A percentile compares a stretch with the other conserved stretches of the same genome.
Evolutionary conservation across 2,888 invertebrate species (phyloP).

Genomic region (Plebejus anna): DNA sequence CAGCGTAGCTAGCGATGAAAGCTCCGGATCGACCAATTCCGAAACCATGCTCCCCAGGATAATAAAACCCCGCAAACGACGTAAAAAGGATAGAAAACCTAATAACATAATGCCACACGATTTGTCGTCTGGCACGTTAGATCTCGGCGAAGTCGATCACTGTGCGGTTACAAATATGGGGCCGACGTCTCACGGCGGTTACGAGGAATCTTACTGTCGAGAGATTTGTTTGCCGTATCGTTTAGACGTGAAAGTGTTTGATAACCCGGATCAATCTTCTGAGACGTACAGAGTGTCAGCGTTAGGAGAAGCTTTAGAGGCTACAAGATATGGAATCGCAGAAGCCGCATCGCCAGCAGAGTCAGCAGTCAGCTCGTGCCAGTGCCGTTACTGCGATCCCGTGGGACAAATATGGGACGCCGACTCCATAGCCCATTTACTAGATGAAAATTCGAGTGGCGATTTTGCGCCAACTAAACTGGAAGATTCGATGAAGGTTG

Average conservation of each 20-base stretch:
- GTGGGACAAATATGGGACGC: constrained; percentile 87
- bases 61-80: constrained; percentile 92
- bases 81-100: constrained; percentile 93
- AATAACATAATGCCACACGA: constrained; percentile 74
- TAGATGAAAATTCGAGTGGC: constrained; percentile 71
- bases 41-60: constrained; percentile 92
- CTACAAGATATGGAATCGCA: constrained; percentile 66
- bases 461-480: constrained; percentile 74
- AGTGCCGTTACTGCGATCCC: constrained; percentile 88
- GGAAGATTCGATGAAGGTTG: constrained; percentile 75
- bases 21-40: constrained; percentile 82
- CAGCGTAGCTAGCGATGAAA: constrained; percentile 88
- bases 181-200: constrained; percentile 56
- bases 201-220: constrained; percentile 73
- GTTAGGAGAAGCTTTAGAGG: constrained; percentile 75
- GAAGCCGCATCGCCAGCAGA: constrained; percentile 71
- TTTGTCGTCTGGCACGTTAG: constrained; percentile 59
- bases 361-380: constrained; percentile 79
- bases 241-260: constrained; percentile 67
- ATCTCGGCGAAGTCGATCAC: constrained; percentile 69
- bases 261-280: constrained; percentile 62
- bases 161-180: constrained; percentile 64
- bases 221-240: constrained; percentile 75
- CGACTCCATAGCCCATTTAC: constrained; percentile 78
- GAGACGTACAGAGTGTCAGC: constrained; percentile 74